These are phyloP conservation scores for Regulus satrapa DNA, from an alignment of 2,113 vertebrate species.

Conservation along the genomic window DNA sequence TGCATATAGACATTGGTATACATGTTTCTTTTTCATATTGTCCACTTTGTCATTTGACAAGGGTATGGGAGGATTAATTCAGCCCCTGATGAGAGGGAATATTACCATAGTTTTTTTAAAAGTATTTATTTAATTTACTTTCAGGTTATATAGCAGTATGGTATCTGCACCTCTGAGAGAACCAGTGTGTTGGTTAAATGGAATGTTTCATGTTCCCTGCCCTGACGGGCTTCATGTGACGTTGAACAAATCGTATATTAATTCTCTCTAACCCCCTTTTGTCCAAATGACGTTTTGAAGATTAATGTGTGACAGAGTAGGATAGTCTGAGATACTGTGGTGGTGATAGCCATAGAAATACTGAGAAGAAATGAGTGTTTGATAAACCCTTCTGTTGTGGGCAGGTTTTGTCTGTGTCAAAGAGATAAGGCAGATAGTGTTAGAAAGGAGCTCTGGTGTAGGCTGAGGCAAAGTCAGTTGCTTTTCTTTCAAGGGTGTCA, in stretches of 20 bases:
- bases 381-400: background rate
- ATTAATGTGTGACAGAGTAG: background rate
- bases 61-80: background rate
- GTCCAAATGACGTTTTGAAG: background rate
- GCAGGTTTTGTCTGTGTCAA: background rate
- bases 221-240: background rate
- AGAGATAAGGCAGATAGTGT: background rate
- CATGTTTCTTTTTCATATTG: background rate
- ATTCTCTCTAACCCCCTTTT: background rate
- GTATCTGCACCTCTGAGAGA: background rate
- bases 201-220: background rate
- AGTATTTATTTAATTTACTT: background rate
- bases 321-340: background rate
- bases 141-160: background rate
- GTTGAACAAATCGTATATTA: background rate
- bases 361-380: background rate
- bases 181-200: background rate
- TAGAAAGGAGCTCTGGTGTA: background rate
- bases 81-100: background rate
- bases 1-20: background rate
- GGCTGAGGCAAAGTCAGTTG: background rate
- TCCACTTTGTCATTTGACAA: background rate
- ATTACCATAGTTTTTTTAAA: background rate
- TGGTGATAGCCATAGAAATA: background rate
- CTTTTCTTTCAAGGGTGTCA: background rate